These are phyloP conservation scores for Sapajus apella DNA, from an alignment of 2,113 vertebrate genomes.

Conservation along the genomic window DNA sequence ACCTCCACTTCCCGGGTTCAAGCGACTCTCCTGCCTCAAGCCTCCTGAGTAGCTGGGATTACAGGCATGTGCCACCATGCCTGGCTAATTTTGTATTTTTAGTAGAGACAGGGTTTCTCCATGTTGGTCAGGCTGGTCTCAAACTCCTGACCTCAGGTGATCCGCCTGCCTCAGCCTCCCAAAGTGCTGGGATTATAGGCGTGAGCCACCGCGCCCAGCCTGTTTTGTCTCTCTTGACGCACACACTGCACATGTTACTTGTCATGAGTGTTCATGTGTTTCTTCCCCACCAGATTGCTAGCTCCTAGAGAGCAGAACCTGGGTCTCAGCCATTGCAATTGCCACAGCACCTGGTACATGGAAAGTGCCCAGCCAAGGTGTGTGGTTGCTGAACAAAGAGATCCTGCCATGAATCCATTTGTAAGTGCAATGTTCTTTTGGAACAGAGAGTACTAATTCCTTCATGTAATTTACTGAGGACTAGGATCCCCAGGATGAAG, in stretches of 20 bases:
- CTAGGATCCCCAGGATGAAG: background rate
- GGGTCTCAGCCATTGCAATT: background rate
- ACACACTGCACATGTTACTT: background rate
- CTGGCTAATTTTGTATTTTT: too few relatives aligned
- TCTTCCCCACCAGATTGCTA: background rate
- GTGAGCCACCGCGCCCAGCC: too few relatives aligned
- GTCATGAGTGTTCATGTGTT: background rate
- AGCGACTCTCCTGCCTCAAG: too few relatives aligned
- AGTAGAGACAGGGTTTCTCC: too few relatives aligned
- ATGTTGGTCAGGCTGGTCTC: too few relatives aligned
- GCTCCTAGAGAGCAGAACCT: slow-evolving; percentile 40
- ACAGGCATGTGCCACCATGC: too few relatives aligned
- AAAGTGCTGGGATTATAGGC: too few relatives aligned
- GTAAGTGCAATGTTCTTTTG: background rate
- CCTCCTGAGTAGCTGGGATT: too few relatives aligned
- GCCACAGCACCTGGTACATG: background rate
- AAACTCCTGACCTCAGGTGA: too few relatives aligned
- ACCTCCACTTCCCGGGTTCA: too few relatives aligned
- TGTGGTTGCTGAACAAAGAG: background rate
- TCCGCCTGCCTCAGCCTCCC: too few relatives aligned
- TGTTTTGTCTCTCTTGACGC: background rate
- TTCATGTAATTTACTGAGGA: background rate
- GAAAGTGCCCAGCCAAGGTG: background rate
- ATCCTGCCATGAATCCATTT: background rate
- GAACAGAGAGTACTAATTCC: background rate